These are phyloP conservation scores for Protophormia terraenovae DNA, from an alignment of 2,888 invertebrate species.

Conservation along the genomic window DNA sequence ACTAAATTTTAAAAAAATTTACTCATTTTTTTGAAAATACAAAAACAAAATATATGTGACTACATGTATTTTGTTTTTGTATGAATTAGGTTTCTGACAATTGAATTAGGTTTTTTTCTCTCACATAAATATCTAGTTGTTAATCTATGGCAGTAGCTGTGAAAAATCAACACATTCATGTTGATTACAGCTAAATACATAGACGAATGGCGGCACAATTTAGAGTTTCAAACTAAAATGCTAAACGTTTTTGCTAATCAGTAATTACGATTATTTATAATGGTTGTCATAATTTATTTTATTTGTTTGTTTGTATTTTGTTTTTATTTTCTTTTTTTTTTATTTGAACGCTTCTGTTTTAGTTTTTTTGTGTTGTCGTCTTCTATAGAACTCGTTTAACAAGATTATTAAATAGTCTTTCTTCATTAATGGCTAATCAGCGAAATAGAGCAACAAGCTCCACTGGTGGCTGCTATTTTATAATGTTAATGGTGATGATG, in stretches of 20 bases:
- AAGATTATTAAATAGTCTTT: not conserved
- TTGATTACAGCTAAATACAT: conserved; percentile 50
- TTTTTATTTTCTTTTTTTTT: not conserved
- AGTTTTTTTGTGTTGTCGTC: not conserved
- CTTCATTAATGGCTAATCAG: conserved; percentile 36
- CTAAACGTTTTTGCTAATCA: conserved; percentile 59
- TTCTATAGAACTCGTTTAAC: conserved; percentile 43
- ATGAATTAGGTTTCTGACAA: too few species aligned
- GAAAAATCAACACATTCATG: conserved; percentile 52
- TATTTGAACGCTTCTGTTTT: not conserved
- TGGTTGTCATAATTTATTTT: conserved; percentile 53
- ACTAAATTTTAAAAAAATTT: too few species aligned
- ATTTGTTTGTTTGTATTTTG: conserved; percentile 12
- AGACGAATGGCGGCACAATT: conserved; percentile 6
- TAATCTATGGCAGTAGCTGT: conserved; percentile 33
- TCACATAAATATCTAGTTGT: too few species aligned
- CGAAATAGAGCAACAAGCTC: conserved; percentile 41
- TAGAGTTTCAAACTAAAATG: conserved; percentile 46
- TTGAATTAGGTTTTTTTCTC: too few species aligned
- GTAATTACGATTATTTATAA: conserved; percentile 62
- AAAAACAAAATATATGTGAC: too few species aligned
- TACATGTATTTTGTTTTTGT: too few species aligned
- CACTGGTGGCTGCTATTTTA: not conserved
- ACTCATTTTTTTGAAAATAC: too few species aligned
- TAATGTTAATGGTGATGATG: not conserved